These are phyloP conservation scores for Polyommatus iphigenia DNA, from an alignment of 2,888 invertebrate genomes.

Conservation along the genomic window DNA sequence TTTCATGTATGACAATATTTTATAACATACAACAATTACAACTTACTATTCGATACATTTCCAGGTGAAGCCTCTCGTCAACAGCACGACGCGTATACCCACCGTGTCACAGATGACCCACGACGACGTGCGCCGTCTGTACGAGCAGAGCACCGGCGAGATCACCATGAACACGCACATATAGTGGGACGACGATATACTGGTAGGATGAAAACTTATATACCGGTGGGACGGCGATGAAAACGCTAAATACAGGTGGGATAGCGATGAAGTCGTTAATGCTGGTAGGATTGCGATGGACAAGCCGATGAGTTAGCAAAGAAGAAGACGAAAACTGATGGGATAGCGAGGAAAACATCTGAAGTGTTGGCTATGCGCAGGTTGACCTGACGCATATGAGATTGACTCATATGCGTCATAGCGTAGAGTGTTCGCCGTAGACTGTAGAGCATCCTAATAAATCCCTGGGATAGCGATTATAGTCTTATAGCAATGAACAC, in stretches of 20 bases:
- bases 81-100: constrained; percentile 56
- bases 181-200: constrained; percentile 41
- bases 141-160: constrained; percentile 64
- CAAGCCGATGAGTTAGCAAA: background rate
- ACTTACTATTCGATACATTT: constrained; percentile 33
- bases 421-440: too few relatives aligned
- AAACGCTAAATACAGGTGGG: background rate
- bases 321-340: background rate
- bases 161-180: constrained; percentile 65
- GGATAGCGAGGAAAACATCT: background rate
- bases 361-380: background rate
- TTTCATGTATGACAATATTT: too few relatives aligned
- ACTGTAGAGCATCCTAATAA: too few relatives aligned
- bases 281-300: background rate
- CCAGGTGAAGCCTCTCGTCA: constrained; percentile 64
- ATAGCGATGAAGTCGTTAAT: background rate
- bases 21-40: background rate
- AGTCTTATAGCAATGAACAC: too few relatives aligned
- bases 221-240: background rate
- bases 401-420: too few relatives aligned
- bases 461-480: too few relatives aligned
- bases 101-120: constrained; percentile 70
- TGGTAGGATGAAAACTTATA: background rate
- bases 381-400: too few relatives aligned
- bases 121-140: constrained; percentile 65